Evolutionary conservation across 2,113 vertebrate genomes (phyloP), one percentile per base, ranked within the genome.

Genomic region (Chunga burmeisteri): DNA sequence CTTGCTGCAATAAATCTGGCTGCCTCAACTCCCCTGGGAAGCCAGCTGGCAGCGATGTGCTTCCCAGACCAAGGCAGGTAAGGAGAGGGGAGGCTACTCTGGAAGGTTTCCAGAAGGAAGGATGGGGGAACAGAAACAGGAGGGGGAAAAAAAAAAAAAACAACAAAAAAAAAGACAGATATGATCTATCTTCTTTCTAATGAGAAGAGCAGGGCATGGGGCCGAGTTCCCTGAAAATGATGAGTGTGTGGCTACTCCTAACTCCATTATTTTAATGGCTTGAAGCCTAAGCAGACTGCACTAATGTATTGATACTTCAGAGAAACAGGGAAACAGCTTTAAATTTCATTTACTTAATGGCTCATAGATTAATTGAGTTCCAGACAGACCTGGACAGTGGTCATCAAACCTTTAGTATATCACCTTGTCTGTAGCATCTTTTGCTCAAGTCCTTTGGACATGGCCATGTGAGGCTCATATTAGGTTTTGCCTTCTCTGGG

Each of bases 331-430:
- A 94, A 97, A 96, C 49, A 79, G 32, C 72, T 88, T 88, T 80
- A 96, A 74, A 91, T 96, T 98, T 98, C 74, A 97, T 98, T 98
- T 97, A 94, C 86, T 97, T 98, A 97, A 97, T 97, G 94, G 81
- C 46, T 96, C 74, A 66, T 86, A 93, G 95, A 97, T 96, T 95
- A 97, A 98, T 95, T 96, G 90, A 91, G 55, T 68, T 97, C 70
- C 56, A 95, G 34, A 88, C 29, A 84, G 90, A 53, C 20, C 77
- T 81, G 80, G 92, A 83, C 62, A 80, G 59, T 87, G 81, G 87
- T 96, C 72, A 96, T 63, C n/a, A 91, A 90, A 95, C 50, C 67
- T 94, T 81, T 72, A 81, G 61, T 66, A 73, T 47, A 73, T 90
- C 86, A 61, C 59, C 46, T 66, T 73, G 15, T 7, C 32, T 62